Base-by-base conservation (phyloP, 2,113 vertebrate genomes). In the Sorex fumeus region DNA sequence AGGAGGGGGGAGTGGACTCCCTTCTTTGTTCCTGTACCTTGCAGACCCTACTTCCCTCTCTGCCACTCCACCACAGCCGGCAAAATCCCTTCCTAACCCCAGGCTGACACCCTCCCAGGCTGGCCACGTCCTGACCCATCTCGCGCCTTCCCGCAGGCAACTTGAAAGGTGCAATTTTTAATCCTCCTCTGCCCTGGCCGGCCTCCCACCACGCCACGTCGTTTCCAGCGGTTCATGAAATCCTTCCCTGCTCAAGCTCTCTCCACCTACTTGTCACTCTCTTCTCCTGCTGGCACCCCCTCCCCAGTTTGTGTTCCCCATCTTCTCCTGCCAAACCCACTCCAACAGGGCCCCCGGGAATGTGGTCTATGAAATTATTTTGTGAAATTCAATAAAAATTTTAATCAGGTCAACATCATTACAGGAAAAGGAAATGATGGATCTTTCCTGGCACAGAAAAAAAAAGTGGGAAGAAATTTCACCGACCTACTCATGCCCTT, bases 381-480 rank as follows among this genome's bases (percentile, higher is more conserved):
- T 96, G 94, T 97, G 93, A 97, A 98, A 98, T 97, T 96, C 96
- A 98, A 98, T 98, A 98, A 97, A 97, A 97, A 95, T 97, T 98
- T 97, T 97, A 98, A 98, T 98, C 97, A 96, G 97, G 97, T 97
- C 97, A 98, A 93, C 96, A 96, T 97, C 87, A 89, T 98, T 97
- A 97, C 92, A 93, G 90, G 92, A 91, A 95, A 97, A 93, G 88
- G 94, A 96, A 95, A 91, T 94, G 97, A 97, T 95, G 90, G 96
- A 96, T 96, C 92, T 95, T 97, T 93, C 57, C 79, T 69, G 69
- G 91, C 84, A 79, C 90, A 74, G 91, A 72, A 50, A 50, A 89
- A 92, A 91, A 96, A 57, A 36, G 32, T 69, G 79, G 90, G 70
- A 36, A 69, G 85, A 30, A 76, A 72, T 47, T 19, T 60, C 16